Evolutionary conservation across 2,888 invertebrate genomes (phyloP).

Genomic region (Zygaena filipendulae): DNA sequence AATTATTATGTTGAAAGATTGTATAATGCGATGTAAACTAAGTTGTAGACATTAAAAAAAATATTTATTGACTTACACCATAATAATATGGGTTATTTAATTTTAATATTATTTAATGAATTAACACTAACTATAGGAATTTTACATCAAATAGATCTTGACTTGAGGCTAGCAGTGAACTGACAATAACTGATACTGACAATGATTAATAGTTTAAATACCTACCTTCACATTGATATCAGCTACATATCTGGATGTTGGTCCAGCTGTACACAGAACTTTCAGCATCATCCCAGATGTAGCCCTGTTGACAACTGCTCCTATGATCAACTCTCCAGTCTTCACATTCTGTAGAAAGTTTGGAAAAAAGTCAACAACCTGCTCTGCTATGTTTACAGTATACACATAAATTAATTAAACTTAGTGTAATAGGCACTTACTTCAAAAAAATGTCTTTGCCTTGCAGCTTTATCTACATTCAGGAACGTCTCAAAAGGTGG

Average conservation of each 20-base stretch:
- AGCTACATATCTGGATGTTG: slow-evolving; percentile 81
- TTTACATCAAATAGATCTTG: too few relatives aligned
- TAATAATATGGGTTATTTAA: too few relatives aligned
- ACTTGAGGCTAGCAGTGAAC: too few relatives aligned
- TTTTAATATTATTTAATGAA: too few relatives aligned
- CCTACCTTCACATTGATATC: slow-evolving; percentile 91
- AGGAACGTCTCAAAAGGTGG: slow-evolving; percentile 90
- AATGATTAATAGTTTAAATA: too few relatives aligned
- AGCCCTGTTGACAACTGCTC: slow-evolving; percentile 80
- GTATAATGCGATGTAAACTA: too few relatives aligned
- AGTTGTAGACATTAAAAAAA: too few relatives aligned
- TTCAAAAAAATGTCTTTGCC: slow-evolving; percentile 84
- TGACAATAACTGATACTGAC: too few relatives aligned
- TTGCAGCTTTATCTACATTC: slow-evolving; percentile 80
- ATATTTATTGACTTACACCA: too few relatives aligned
- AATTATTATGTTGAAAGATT: too few relatives aligned
- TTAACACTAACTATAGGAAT: too few relatives aligned
- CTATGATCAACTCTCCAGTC: slow-evolving; percentile 83
- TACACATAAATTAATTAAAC: background rate
- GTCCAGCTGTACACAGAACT: slow-evolving; percentile 86
- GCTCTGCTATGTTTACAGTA: background rate
- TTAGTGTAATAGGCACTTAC: slow-evolving; percentile 54
- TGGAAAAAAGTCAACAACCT: background rate
- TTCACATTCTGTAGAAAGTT: slow-evolving; percentile 65
- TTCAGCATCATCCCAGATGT: slow-evolving; percentile 81